phyloP scores from a whole-genome alignment of 2,888 invertebrate species.

The Ormia ochracea region DNA sequence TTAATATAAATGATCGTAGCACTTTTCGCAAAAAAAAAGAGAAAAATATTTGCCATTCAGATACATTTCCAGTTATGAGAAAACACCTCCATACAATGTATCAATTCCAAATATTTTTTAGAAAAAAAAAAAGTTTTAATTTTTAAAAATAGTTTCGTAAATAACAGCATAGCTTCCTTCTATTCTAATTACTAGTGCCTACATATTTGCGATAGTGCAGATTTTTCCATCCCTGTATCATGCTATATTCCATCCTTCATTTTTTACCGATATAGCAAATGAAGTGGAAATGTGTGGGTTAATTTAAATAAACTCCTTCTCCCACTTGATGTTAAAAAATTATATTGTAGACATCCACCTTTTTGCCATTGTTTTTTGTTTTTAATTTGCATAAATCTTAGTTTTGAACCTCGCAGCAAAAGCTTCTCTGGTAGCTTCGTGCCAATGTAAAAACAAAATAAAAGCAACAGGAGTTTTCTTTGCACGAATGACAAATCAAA shows the following conservation, averaged over 20 bases:
- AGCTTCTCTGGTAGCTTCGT: constrained; percentile 15
- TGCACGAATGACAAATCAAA: constrained; percentile 1
- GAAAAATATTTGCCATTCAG: too few relatives aligned
- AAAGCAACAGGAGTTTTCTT: constrained; percentile 44
- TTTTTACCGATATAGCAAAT: too few relatives aligned
- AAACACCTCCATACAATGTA: too few relatives aligned
- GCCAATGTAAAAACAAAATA: neutral
- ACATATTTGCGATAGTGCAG: neutral
- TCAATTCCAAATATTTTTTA: too few relatives aligned
- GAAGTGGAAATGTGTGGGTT: neutral
- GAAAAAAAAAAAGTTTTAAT: too few relatives aligned
- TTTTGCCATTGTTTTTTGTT: neutral
- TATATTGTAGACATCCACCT: constrained; percentile 4
- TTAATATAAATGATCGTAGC: too few relatives aligned
- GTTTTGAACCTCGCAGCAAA: constrained; percentile 5
- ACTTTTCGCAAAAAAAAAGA: too few relatives aligned
- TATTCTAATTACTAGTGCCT: too few relatives aligned
- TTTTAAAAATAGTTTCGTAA: too few relatives aligned
- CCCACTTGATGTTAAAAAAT: neutral
- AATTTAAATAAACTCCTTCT: neutral
- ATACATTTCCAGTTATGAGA: too few relatives aligned
- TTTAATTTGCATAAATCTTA: neutral
- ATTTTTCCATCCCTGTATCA: neutral
- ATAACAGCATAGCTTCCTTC: too few relatives aligned
- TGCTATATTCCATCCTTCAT: neutral